phyloP scores from a whole-genome alignment of 2,113 vertebrate species.

The Lophochroa leadbeateri region DNA sequence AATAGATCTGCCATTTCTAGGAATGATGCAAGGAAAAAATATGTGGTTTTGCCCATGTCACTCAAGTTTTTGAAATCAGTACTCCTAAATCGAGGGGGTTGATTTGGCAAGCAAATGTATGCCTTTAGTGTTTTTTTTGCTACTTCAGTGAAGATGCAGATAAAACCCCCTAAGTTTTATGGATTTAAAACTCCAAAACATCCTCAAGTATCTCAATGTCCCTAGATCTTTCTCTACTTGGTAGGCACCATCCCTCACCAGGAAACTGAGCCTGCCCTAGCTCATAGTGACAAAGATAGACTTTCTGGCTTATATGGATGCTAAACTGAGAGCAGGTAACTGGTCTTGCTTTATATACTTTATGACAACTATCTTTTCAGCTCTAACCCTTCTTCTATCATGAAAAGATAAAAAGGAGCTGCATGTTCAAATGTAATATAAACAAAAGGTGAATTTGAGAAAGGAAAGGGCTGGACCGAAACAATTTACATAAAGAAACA shows the following conservation, averaged over 20 bases:
- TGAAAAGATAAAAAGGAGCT: background rate
- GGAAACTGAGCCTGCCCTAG: rapidly evolving
- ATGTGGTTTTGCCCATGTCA: background rate
- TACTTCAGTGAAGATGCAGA: background rate
- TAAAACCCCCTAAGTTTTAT: background rate
- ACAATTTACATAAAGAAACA: background rate
- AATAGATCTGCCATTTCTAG: constrained; percentile 41
- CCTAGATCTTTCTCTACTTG: background rate
- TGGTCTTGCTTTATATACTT: background rate
- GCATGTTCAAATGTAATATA: background rate
- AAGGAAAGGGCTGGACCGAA: background rate
- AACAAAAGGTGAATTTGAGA: background rate
- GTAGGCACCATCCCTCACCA: background rate
- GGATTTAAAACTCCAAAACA: background rate
- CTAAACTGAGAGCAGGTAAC: background rate
- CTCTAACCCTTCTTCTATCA: background rate
- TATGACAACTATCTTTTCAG: background rate
- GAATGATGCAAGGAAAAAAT: constrained; percentile 36
- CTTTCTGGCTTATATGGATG: background rate
- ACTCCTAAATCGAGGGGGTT: background rate
- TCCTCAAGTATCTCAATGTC: background rate
- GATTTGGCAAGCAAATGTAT: background rate
- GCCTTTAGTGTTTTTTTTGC: background rate
- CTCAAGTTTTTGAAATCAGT: background rate
- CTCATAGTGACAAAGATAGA: background rate